phyloP scores from a whole-genome alignment of 2,113 vertebrate species.

The Melanerpes formicivorus region DNA sequence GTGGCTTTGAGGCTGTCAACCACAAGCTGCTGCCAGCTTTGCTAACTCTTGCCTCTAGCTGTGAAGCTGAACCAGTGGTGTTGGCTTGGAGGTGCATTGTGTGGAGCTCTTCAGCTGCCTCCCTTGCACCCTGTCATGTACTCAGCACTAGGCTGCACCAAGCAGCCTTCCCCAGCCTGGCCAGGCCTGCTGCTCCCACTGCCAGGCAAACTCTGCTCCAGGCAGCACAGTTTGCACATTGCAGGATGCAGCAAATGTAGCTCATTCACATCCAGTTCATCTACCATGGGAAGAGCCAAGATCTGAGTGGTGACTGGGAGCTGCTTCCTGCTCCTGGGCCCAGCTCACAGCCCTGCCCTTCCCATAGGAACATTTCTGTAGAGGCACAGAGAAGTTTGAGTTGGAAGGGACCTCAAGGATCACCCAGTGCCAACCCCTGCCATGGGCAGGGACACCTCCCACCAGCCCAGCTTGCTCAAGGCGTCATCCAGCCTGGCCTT shows the following conservation, averaged over 20 bases:
- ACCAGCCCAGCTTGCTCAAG: too few species aligned
- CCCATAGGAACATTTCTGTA: too few species aligned
- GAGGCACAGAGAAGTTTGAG: too few species aligned
- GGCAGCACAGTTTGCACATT: not conserved
- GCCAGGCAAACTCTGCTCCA: not conserved
- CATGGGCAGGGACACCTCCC: too few species aligned
- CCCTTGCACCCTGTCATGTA: not conserved
- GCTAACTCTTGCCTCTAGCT: not conserved
- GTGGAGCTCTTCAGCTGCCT: not conserved
- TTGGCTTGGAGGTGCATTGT: not conserved
- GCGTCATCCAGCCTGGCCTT: too few species aligned
- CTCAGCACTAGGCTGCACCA: not conserved
- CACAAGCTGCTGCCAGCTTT: not conserved
- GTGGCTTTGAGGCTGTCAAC: not conserved
- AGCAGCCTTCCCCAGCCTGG: not conserved
- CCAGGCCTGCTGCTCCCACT: accelerated
- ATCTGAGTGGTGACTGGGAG: not conserved
- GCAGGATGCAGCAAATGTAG: not conserved
- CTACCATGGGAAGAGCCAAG: not conserved
- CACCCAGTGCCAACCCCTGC: too few species aligned
- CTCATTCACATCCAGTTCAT: not conserved
- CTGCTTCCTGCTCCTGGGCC: not conserved
- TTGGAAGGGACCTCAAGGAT: too few species aligned
- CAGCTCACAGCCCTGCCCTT: accelerated
- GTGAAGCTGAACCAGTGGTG: not conserved